These are phyloP conservation scores for Drosophila trichaetosa DNA, from an alignment of 2,888 invertebrate genomes.

Conservation along the genomic window DNA sequence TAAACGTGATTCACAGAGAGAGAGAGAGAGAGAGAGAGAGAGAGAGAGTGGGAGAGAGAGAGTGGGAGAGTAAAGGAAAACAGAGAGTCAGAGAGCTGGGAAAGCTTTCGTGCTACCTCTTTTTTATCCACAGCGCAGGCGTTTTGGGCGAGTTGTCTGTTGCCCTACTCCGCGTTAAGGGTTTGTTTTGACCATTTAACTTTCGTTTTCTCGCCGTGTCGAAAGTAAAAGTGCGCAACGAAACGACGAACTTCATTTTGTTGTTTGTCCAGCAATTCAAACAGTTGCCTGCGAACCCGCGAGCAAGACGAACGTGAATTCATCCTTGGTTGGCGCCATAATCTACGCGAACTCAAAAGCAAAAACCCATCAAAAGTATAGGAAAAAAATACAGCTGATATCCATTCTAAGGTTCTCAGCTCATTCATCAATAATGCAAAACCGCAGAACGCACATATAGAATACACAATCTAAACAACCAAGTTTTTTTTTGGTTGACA, in stretches of 20 bases:
- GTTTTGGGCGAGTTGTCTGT: conserved; percentile 1
- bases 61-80: neutral
- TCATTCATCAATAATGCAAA: conserved; percentile 22
- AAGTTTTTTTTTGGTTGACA: conserved; percentile 12
- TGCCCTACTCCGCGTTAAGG: conserved; percentile 29
- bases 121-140: conserved; percentile 20
- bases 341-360: conserved; percentile 1
- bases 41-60: neutral
- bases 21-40: neutral
- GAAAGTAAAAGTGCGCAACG: conserved; percentile 52
- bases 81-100: conserved; percentile 11
- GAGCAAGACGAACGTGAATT: conserved; percentile 47
- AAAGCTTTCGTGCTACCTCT: conserved; percentile 23
- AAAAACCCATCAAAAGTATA: conserved; percentile 6
- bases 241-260: conserved; percentile 27
- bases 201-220: conserved; percentile 51
- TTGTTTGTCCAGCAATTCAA: conserved; percentile 17
- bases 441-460: neutral
- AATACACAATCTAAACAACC: neutral
- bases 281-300: conserved; percentile 55
- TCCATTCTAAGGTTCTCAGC: neutral
- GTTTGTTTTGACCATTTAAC: conserved; percentile 51
- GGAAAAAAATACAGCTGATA: neutral
- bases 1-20: neutral
- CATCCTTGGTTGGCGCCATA: conserved; percentile 1